Conservation (phyloP, 2,888 invertebrate species). For the Aspidiotus rigidus region DNA sequence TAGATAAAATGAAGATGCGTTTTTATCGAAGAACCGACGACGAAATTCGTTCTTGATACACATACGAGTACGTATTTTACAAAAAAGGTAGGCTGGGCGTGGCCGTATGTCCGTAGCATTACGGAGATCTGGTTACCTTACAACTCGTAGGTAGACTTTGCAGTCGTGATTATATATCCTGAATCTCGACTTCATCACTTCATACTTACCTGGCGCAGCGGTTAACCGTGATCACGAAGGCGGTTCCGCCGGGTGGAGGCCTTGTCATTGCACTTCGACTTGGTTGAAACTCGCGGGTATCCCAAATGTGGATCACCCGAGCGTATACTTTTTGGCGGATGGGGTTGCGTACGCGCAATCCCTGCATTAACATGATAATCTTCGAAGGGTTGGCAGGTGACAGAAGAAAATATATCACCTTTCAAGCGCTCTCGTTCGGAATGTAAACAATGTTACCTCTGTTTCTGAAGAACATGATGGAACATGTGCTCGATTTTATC, state of each 20-base stretch:
- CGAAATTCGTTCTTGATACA: too few relatives aligned
- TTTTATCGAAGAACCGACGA: too few relatives aligned
- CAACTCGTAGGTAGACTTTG: slow-evolving; percentile 9
- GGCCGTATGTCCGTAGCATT: too few relatives aligned
- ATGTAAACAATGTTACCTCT: too few relatives aligned
- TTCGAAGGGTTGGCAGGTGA: too few relatives aligned
- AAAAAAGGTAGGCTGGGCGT: too few relatives aligned
- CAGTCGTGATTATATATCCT: slow-evolving; percentile 6
- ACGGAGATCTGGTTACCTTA: not conserved
- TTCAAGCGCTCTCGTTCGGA: too few relatives aligned
- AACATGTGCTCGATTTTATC: too few relatives aligned
- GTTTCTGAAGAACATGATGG: too few relatives aligned
- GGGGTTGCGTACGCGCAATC: slow-evolving; percentile 31
- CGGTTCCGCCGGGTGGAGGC: slow-evolving; percentile 62
- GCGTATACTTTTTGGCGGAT: slow-evolving; percentile 32
- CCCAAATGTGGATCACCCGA: slow-evolving; percentile 64
- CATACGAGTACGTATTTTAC: too few relatives aligned
- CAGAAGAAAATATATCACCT: too few relatives aligned
- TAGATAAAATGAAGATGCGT: too few relatives aligned
- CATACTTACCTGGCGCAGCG: slow-evolving; percentile 48
- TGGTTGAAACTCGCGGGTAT: slow-evolving; percentile 65
- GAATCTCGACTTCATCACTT: not conserved
- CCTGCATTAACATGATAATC: not conserved
- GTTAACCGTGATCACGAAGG: slow-evolving; percentile 59
- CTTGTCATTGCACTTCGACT: slow-evolving; percentile 62